Evolutionary conservation across 1,140 invertebrate genomes (phyloP), one percentile per base, ranked within the genome.

Genomic region (Protaetia brevitarsis): DNA sequence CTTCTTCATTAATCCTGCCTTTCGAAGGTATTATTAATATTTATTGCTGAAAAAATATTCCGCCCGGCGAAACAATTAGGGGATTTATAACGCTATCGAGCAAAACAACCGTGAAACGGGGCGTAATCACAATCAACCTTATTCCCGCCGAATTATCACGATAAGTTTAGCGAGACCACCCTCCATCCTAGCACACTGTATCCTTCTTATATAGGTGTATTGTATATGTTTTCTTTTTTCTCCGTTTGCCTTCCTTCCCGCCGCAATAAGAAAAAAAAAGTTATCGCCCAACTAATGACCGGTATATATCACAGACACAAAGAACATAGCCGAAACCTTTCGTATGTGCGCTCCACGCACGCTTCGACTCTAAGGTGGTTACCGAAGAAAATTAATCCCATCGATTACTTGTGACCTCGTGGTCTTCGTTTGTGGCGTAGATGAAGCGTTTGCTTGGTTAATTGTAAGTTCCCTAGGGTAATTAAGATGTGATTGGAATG

Each of bases 221-320:
- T n/a, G n/a, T n/a, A n/a, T n/a, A n/a, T n/a, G n/a, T n/a, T 26
- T 51, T 23, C 19, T 19, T 45, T 51, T 23, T 23, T 51, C 26
- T 51, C 19, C 19, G 41, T 16, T 19, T 51, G 26, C 26, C 26
- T 51, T 23, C 26, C 19, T 19, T 51, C 41, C 26, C 41, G 16
- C 11, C 21, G 16, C 41, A 51, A 51, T 51, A 51, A 51, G 41
- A 51, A 51, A 51, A n/a, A n/a, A 37, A 51, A 51, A 23, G 41
- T 51, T 51, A 51, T 19, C 41, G 41, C 26, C 41, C 8, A 23
- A 51, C 19, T 51, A 51, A 51, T 19, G 41, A 51, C 41, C 41
- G 41, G 16, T 51, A 51, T 51, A 51, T 26, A 51, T 51, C 41
- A 51, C 41, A 23, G 19, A 23, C 41, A 51, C 41, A 51, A 51